These are phyloP conservation scores for Acleris sparsana DNA, from an alignment of 2,888 invertebrate species.

Conservation along the genomic window DNA sequence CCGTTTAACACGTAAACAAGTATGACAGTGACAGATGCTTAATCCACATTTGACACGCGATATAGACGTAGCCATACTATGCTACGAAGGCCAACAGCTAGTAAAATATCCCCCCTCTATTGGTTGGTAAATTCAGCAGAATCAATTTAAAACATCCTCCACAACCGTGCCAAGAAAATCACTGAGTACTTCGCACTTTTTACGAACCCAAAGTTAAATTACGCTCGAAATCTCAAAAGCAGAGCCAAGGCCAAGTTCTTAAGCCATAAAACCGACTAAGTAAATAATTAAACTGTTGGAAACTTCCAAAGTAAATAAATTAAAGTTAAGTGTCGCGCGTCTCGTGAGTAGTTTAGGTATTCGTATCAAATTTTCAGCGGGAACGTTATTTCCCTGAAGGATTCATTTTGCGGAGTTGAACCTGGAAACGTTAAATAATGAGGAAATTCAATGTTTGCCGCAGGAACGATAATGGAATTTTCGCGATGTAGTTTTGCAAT, in stretches of 20 bases:
- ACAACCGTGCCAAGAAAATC: not conserved
- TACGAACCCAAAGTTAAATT: conserved; percentile 1
- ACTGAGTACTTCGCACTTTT: not conserved
- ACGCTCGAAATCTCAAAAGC: conserved; percentile 2
- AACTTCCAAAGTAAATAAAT: conserved; percentile 27
- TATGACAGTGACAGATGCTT: no score
- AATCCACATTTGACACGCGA: no score
- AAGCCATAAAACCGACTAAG: conserved; percentile 24
- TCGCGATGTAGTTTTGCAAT: conserved; percentile 7
- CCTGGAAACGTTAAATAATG: conserved; percentile 23
- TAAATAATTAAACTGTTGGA: conserved; percentile 31
- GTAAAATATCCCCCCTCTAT: no score
- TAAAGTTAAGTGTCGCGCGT: conserved; percentile 20
- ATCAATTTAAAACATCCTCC: no score
- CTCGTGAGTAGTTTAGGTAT: conserved; percentile 19
- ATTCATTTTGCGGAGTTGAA: conserved; percentile 33
- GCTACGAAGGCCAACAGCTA: no score
- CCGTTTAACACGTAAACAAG: no score
- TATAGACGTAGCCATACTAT: no score
- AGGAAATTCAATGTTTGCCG: conserved; percentile 27
- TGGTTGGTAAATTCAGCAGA: no score
- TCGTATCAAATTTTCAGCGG: conserved; percentile 42
- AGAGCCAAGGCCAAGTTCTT: conserved; percentile 20
- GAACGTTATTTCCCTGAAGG: conserved; percentile 42
- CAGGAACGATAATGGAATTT: conserved; percentile 26